A percentile compares a stretch with the other conserved stretches of the same genome.
phyloP scores from a whole-genome alignment of 2,888 invertebrate species.

The Baccha elongata region DNA sequence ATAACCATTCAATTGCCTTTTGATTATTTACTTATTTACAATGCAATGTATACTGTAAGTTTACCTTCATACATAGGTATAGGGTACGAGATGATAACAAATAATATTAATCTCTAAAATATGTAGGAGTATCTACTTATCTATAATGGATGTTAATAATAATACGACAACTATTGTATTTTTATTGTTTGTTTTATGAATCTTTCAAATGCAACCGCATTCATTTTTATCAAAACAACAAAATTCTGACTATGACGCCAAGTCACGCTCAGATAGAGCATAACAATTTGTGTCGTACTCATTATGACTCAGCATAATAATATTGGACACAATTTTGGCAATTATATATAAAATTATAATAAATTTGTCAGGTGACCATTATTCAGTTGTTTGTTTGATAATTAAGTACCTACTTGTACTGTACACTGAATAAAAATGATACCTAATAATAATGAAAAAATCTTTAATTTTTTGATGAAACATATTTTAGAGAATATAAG shows the following conservation, averaged over 20 bases:
- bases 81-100: background rate
- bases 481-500: too few relatives aligned
- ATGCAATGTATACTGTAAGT: background rate
- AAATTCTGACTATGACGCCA: background rate
- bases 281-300: background rate
- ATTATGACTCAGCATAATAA: background rate
- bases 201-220: background rate
- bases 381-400: too few relatives aligned
- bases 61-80: background rate
- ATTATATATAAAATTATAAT: background rate
- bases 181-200: background rate
- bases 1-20: constrained; percentile 29
- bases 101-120: constrained; percentile 4
- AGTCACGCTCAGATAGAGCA: background rate
- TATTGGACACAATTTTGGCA: background rate
- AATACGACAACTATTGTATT: background rate
- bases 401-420: too few relatives aligned
- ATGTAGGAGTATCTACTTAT: too few relatives aligned
- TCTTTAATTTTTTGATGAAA: too few relatives aligned
- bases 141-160: too few relatives aligned
- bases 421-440: too few relatives aligned
- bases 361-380: background rate
- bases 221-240: background rate
- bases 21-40: constrained; percentile 23
- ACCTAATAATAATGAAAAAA: too few relatives aligned